Conservation (phyloP, 2,797 vertebrate genomes). For the Cuculus canorus region DNA sequence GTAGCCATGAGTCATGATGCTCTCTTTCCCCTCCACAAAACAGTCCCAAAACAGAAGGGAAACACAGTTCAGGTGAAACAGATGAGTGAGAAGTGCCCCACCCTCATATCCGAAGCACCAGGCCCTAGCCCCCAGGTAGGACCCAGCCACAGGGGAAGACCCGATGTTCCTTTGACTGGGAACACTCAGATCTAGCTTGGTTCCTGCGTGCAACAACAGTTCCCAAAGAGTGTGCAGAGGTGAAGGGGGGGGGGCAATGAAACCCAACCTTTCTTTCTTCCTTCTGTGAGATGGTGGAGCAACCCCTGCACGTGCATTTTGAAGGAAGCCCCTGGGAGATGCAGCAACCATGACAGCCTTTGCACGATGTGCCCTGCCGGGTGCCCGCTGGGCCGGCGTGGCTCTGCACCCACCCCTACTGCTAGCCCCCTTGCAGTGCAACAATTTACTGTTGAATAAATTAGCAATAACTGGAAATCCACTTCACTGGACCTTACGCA, state of each 20-base stretch:
- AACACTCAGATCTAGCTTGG: not conserved
- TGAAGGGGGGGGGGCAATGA: not conserved
- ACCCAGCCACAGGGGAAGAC: not conserved
- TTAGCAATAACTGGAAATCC: slow-evolving; percentile 70
- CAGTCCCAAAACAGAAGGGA: not conserved
- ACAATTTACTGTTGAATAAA: slow-evolving; percentile 69
- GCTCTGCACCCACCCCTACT: slow-evolving; percentile 60
- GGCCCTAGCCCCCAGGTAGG: not conserved
- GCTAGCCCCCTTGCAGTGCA: slow-evolving; percentile 43
- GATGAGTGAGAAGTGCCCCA: accelerated
- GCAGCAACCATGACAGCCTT: slow-evolving; percentile 22
- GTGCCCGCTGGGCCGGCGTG: not conserved
- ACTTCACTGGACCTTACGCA: slow-evolving; percentile 69
- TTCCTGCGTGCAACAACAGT: not conserved
- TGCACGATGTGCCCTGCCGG: not conserved
- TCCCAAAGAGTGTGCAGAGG: accelerated
- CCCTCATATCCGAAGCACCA: not conserved
- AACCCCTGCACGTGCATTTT: not conserved
- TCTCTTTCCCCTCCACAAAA: not conserved
- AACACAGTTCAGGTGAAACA: not conserved
- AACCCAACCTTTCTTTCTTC: not conserved
- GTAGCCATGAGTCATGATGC: not conserved
- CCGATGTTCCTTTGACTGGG: accelerated
- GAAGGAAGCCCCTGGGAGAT: not conserved
- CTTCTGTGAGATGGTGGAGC: not conserved